Conservation (phyloP, 2,888 invertebrate species). For the Spatulosminthurus flaviceps region DNA sequence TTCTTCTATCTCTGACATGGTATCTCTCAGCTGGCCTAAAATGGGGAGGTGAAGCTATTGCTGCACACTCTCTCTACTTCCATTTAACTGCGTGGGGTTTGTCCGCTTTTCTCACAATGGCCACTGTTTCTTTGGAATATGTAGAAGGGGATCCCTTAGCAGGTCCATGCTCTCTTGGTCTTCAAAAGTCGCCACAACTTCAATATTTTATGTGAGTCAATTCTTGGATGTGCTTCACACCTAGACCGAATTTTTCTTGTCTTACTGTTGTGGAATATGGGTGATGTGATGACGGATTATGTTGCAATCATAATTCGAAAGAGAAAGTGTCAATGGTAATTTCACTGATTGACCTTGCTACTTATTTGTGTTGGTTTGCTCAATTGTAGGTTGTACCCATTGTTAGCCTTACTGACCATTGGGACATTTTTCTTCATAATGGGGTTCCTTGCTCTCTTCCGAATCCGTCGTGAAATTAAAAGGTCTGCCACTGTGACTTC, state of each 20-base stretch:
- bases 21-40: slow-evolving; percentile 95
- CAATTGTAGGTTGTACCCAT: slow-evolving; percentile 83
- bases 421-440: slow-evolving; percentile 92
- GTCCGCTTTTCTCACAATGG: slow-evolving; percentile 94
- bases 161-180: slow-evolving; percentile 53
- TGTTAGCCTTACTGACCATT: slow-evolving; percentile 87
- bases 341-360: too few species aligned
- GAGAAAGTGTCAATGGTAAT: too few species aligned
- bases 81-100: slow-evolving; percentile 98
- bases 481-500: slow-evolving; percentile 59
- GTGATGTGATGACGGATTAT: too few species aligned
- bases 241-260: not conserved
- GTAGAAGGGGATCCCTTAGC: slow-evolving; percentile 77
- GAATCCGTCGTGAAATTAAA: slow-evolving; percentile 74
- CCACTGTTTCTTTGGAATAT: slow-evolving; percentile 92
- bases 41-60: slow-evolving; percentile 98
- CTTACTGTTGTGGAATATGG: too few species aligned
- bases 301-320: too few species aligned
- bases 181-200: slow-evolving; percentile 51
- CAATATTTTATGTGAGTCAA: slow-evolving; percentile 62
- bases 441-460: slow-evolving; percentile 94
- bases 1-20: slow-evolving; percentile 94
- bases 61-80: slow-evolving; percentile 96
- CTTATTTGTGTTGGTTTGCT: not conserved
- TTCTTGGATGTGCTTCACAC: not conserved